A percentile compares a stretch with the other conserved stretches of the same genome.
Evolutionary conservation across 2,888 invertebrate species (phyloP).

Genomic region (Dorcus hopei): DNA sequence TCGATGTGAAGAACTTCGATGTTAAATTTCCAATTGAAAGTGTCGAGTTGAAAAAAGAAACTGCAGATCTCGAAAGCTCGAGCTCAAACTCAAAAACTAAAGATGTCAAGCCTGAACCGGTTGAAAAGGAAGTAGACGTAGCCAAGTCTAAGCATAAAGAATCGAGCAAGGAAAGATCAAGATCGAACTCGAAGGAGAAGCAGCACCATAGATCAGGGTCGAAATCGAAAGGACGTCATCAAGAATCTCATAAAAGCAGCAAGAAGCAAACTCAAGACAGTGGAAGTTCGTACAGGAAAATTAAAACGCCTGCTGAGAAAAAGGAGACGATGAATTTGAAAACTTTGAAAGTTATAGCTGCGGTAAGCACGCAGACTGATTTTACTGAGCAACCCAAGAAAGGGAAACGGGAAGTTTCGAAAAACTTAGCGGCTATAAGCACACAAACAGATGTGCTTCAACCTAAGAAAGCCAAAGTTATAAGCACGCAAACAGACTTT

Average conservation of each 20-base stretch:
- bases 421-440: not conserved
- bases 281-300: conserved; percentile 1
- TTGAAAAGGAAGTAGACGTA: too few relatives aligned
- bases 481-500: too few relatives aligned
- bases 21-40: too few relatives aligned
- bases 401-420: not conserved
- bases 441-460: not conserved
- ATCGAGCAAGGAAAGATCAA: not conserved
- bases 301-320: conserved; percentile 14
- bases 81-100: not conserved
- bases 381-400: not conserved
- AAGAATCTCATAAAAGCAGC: too few relatives aligned
- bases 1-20: too few relatives aligned
- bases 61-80: too few relatives aligned
- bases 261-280: not conserved
- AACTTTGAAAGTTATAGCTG: not conserved
- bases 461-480: too few relatives aligned
- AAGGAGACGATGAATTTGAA: conserved; percentile 5
- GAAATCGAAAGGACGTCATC: not conserved
- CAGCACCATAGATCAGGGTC: not conserved
- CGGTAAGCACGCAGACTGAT: not conserved
- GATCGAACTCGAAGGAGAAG: not conserved
- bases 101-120: not conserved
- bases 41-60: too few relatives aligned
- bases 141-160: not conserved